phyloP scores from a whole-genome alignment of 1,140 invertebrate genomes.

The Sarcophaga bullata region DNA sequence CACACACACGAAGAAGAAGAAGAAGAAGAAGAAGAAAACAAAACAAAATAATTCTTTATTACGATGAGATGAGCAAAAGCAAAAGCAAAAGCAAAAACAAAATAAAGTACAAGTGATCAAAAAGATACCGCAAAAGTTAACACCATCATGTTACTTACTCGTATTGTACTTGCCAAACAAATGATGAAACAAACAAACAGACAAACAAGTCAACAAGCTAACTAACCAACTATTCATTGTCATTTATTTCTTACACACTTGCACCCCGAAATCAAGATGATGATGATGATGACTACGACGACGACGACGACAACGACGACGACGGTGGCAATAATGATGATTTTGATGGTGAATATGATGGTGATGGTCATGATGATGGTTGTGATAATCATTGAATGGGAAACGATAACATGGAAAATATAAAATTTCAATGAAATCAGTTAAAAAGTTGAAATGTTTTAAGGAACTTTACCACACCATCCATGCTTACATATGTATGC shows the following conservation, averaged over 20 bases:
- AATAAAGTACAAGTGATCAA: not conserved
- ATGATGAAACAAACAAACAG: too few species aligned
- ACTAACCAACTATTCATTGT: not conserved
- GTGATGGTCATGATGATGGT: not conserved
- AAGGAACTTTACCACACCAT: too few species aligned
- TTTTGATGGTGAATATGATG: too few species aligned
- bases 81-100: not conserved
- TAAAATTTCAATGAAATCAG: constrained; percentile 24
- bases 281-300: not conserved
- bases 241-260: constrained; percentile 19
- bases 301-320: too few species aligned
- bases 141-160: constrained; percentile 15
- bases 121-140: constrained; percentile 26
- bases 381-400: constrained; percentile 2
- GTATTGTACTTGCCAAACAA: too few species aligned
- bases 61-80: not conserved
- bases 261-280: not conserved
- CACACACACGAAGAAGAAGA: not conserved
- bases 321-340: too few species aligned
- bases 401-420: constrained; percentile 2
- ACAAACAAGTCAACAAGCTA: too few species aligned
- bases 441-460: not conserved
- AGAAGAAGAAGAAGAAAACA: not conserved
- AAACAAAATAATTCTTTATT: constrained; percentile 19
- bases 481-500: not conserved